Evolutionary conservation across 1,140 invertebrate species (phyloP), one percentile per base, ranked within the genome.

Genomic region (Aphelenchoides avenae): DNA sequence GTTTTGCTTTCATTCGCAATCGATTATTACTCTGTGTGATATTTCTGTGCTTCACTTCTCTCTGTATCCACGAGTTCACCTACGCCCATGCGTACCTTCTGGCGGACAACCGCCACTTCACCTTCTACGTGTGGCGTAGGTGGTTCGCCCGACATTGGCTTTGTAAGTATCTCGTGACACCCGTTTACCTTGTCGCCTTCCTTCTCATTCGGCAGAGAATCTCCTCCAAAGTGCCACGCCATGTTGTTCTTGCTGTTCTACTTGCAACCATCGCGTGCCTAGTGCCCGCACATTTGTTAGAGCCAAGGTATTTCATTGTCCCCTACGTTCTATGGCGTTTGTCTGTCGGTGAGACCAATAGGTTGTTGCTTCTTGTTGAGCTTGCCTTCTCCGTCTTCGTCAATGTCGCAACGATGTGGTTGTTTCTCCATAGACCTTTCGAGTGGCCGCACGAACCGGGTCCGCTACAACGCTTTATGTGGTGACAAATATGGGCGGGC

Each of bases 101-200:
- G 36, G 88, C 92, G 0, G 93, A 98, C 78, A 98, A 98, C 78
- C 83, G 93, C 20, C 93, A 98, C 81, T 93, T 91, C 61, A 86
- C 87, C 2, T 97, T 97, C 78, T 97, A 97, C 69, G 78, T 95
- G 5, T 97, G 93, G 92, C 87, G 86, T 69, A 83, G 87, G 63
- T 83, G 55, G 55, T 58, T 57, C 22, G 24, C 56, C 13, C 2
- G 30, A 57, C n/a, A 57, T 78, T 84, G 0, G 74, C 13, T 52
- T 3, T 52, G 13, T 24, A 52, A 52, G 24, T 52, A 15, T 24
- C 11, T 52, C 13, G 26, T 29, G 18, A 52, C 56, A 6, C 50
- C 50, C 11, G 20, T 52, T 13, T 52, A 52, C 5, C 11, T 52
- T 9, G 44, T 52, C 26, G 24, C 50, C 3, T 52, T 52, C 2